Evolutionary conservation across 2,888 invertebrate species (phyloP), one percentile per base, ranked within the genome.

Genomic region (Melieria picta): DNA sequence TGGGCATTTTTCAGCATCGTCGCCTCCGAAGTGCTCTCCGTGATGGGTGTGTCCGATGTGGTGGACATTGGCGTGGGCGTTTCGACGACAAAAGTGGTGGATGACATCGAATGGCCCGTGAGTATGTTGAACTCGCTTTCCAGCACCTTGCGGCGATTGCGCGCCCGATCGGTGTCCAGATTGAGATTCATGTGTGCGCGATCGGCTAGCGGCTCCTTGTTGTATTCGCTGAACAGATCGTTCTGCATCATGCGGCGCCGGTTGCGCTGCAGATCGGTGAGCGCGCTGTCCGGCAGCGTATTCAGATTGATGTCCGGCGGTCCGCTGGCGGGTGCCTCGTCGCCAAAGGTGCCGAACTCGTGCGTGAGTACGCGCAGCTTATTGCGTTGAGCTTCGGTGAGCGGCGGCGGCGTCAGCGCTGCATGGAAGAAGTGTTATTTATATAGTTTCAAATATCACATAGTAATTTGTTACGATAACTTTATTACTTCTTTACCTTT

Each of bases 321-420:
- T 3, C 72, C 74, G 65, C 61, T 72, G n/a, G 69, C 66, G 10
- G 66, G 70, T 5, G 62, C 11, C 9, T 63, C 47, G 48, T 65
- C 9, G 62, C 61, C 13, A 42, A 57, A 73, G 4, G 89, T 82
- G 67, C 89, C 90, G 75, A 89, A 91, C 81, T 92, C 92, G 0
- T 90, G 89, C 4, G 89, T 88, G 70, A 92, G 81, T 1, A 92
- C 88, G 83, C 89, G 91, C 30, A 90, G 80, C 82, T 90, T 91
- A 78, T 92, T 92, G 65, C 87, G 83, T 74, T 91, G 85, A 0
- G 91, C 91, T 70, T 90, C 90, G 11, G 88, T 90, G 71, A 91
- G 71, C n/a, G 72, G 10, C 9, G 5, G 57, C n/a, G 52, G 52
- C 5, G 9, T 13, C 13, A 52, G 6, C 5, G 13, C 11, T 52